Evolutionary conservation across 2,797 vertebrate genomes (phyloP).

Genomic region (Diplodus puntazzo): DNA sequence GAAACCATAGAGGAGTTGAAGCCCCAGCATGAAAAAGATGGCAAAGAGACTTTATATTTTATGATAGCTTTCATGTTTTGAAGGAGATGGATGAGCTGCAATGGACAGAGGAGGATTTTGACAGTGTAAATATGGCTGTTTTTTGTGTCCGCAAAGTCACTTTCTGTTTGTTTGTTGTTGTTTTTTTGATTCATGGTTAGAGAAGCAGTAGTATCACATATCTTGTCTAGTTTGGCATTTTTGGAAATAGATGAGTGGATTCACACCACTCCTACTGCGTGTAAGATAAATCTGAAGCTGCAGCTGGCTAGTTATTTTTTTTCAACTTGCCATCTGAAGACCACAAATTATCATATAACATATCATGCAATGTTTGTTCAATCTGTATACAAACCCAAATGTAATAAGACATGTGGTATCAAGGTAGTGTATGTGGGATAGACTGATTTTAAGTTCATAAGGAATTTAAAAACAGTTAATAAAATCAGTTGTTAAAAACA

Average conservation of each 20-base stretch:
- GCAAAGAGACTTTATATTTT: background rate
- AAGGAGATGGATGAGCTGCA: background rate
- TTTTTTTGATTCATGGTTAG: background rate
- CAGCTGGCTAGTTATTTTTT: too few relatives aligned
- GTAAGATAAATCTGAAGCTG: too few relatives aligned
- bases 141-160: background rate
- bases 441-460: too few relatives aligned
- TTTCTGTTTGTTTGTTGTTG: too few relatives aligned
- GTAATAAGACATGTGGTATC: too few relatives aligned
- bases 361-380: too few relatives aligned
- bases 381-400: too few relatives aligned
- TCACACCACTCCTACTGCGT: background rate
- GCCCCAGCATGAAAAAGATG: background rate
- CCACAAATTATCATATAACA: too few relatives aligned
- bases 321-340: too few relatives aligned
- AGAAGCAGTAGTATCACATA: background rate
- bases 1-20: background rate
- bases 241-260: background rate
- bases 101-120: background rate
- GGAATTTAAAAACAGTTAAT: too few relatives aligned
- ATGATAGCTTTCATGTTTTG: conserved; percentile 1
- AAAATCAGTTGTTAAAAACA: too few relatives aligned
- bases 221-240: background rate
- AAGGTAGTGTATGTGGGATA: too few relatives aligned
- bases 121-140: background rate